phyloP scores from a whole-genome alignment of 2,888 invertebrate species.

The Drosophila pegasa region DNA sequence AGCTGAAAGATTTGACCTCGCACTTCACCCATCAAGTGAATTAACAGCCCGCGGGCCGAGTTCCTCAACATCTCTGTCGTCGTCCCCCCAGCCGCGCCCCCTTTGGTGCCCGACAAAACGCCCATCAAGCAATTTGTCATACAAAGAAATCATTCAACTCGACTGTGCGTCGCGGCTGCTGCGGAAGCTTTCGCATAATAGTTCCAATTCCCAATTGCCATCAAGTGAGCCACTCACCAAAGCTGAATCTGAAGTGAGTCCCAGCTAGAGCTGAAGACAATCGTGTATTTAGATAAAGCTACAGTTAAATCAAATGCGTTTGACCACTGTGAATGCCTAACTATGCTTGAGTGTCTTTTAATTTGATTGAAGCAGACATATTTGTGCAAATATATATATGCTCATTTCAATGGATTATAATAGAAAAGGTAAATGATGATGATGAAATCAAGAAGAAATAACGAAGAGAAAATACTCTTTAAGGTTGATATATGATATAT shows the following conservation, averaged over 20 bases:
- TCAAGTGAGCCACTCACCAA: constrained; percentile 36
- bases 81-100: not conserved
- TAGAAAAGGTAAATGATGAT: not conserved
- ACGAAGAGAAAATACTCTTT: not conserved
- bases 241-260: constrained; percentile 9
- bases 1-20: constrained; percentile 80
- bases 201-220: constrained; percentile 42
- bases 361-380: not conserved
- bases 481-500: too few species aligned
- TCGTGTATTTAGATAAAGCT: not conserved
- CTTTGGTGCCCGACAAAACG: not conserved
- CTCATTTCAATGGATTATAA: not conserved
- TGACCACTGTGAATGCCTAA: not conserved
- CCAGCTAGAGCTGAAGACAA: constrained; percentile 4
- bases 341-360: not conserved
- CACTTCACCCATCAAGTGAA: constrained; percentile 82
- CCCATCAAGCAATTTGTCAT: constrained; percentile 65
- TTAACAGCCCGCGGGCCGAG: constrained; percentile 43
- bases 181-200: constrained; percentile 51
- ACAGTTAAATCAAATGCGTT: not conserved
- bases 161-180: constrained; percentile 31
- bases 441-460: too few species aligned
- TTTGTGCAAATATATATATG: not conserved
- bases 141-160: constrained; percentile 75
- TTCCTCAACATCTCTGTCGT: constrained; percentile 26